Conservation (phyloP, 2,113 vertebrate genomes). For the Phalacrocorax carbo region DNA sequence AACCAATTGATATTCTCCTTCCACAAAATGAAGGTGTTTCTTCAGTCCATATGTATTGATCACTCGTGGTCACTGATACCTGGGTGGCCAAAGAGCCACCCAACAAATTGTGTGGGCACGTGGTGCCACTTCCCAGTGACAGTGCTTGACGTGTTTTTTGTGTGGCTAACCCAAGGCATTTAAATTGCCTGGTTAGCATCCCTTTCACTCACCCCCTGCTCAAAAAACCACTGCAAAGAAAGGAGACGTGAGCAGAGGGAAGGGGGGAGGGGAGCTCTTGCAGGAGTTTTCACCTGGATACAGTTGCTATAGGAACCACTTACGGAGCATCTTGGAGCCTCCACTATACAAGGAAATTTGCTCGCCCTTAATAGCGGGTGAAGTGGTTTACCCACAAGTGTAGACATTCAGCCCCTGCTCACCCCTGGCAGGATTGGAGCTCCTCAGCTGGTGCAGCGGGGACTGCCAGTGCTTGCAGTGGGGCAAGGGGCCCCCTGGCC, state of each 20-base stretch:
- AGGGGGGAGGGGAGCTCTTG: slow-evolving; percentile 29
- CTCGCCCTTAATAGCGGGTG: background rate
- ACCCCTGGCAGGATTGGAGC: background rate
- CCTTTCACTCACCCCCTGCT: background rate
- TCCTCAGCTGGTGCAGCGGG: fast-evolving
- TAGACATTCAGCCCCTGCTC: background rate
- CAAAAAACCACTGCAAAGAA: slow-evolving; percentile 3
- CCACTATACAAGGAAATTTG: background rate
- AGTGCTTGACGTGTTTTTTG: background rate
- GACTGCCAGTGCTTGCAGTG: fast-evolving
- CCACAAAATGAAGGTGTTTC: background rate
- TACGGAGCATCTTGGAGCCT: background rate
- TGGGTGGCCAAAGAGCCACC: background rate
- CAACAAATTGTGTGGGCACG: fast-evolving
- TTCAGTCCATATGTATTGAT: background rate
- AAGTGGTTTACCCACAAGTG: background rate
- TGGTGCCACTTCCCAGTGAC: fast-evolving
- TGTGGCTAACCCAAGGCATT: background rate
- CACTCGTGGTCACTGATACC: background rate
- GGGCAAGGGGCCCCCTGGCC: background rate
- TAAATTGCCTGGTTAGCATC: slow-evolving; percentile 15
- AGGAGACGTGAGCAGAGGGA: background rate
- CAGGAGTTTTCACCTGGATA: slow-evolving; percentile 65
- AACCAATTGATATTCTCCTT: background rate
- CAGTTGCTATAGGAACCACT: slow-evolving; percentile 74